Percentiles rank a stretch among this genome's conserved stretches.
Conservation (phyloP, 2,888 invertebrate species). For the Eristalis tenax region DNA sequence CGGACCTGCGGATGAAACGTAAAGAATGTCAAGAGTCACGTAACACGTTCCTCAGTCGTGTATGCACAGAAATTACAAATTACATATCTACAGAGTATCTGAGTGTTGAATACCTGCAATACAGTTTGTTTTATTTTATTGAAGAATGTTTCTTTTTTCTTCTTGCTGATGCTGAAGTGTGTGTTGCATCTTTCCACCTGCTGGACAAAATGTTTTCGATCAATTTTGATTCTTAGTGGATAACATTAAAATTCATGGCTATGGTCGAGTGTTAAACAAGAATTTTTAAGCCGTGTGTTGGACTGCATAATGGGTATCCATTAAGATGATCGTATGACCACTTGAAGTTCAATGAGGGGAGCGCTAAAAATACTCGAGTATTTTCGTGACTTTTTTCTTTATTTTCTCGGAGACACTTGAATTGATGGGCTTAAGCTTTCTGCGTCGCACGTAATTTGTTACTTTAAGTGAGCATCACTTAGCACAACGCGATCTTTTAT, state of each 20-base stretch:
- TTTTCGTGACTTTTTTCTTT: background rate
- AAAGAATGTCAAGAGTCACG: constrained; percentile 62
- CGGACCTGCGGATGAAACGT: constrained; percentile 5
- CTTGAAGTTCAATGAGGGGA: constrained; percentile 12
- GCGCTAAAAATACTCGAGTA: background rate
- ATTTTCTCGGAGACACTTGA: background rate
- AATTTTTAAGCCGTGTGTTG: background rate
- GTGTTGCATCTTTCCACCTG: constrained; percentile 7
- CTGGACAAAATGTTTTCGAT: constrained; percentile 37
- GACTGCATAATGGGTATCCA: constrained; percentile 43
- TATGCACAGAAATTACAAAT: constrained; percentile 46
- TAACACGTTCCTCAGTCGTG: constrained; percentile 36
- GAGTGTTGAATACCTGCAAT: background rate
- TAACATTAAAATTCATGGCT: constrained; percentile 49
- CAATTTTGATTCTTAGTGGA: constrained; percentile 8
- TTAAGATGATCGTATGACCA: constrained; percentile 37
- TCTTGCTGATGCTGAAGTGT: constrained; percentile 20
- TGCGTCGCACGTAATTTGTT: background rate
- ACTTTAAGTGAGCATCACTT: background rate
- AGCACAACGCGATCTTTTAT: background rate
- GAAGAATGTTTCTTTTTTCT: background rate
- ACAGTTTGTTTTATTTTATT: constrained; percentile 9
- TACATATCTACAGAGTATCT: constrained; percentile 35
- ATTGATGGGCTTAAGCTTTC: background rate
- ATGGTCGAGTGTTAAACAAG: constrained; percentile 20